These are phyloP conservation scores for Ceratitis capitata DNA, from an alignment of 1,140 invertebrate species.

Conservation along the genomic window DNA sequence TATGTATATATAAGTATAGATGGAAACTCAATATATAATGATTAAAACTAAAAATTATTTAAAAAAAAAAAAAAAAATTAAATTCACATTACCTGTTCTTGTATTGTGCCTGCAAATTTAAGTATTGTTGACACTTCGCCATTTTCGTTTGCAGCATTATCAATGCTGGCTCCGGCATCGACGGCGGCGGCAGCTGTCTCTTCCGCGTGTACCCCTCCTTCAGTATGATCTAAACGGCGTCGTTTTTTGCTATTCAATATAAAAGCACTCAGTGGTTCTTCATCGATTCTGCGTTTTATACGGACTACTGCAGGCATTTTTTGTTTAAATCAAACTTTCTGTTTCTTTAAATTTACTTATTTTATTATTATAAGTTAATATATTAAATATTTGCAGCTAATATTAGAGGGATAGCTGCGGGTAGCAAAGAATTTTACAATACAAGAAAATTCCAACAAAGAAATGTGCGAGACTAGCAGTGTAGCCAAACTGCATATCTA, in stretches of 20 bases:
- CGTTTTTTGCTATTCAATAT: slow-evolving; percentile 69
- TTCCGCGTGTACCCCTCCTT: slow-evolving; percentile 11
- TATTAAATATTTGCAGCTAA: neutral
- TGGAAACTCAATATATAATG: too few species aligned
- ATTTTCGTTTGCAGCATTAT: slow-evolving; percentile 41
- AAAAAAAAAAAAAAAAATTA: neutral
- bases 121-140: slow-evolving; percentile 66
- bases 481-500: neutral
- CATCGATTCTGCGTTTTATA: slow-evolving; percentile 69
- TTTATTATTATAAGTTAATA: neutral
- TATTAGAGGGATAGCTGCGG: too few species aligned
- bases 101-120: slow-evolving; percentile 70
- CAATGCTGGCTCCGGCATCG: neutral
- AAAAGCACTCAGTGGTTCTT: slow-evolving; percentile 69
- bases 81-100: slow-evolving; percentile 55
- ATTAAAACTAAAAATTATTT: too few species aligned
- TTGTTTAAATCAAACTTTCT: neutral
- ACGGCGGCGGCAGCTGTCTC: neutral
- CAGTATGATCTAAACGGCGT: slow-evolving; percentile 64
- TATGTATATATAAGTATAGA: too few species aligned
- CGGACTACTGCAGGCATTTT: slow-evolving; percentile 69
- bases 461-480: neutral
- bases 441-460: slow-evolving; percentile 18
- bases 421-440: neutral
- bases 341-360: neutral